A percentile compares a stretch with the other conserved stretches of the same genome.
phyloP scores from a whole-genome alignment of 2,113 vertebrate genomes.

The Anoplopoma fimbria region DNA sequence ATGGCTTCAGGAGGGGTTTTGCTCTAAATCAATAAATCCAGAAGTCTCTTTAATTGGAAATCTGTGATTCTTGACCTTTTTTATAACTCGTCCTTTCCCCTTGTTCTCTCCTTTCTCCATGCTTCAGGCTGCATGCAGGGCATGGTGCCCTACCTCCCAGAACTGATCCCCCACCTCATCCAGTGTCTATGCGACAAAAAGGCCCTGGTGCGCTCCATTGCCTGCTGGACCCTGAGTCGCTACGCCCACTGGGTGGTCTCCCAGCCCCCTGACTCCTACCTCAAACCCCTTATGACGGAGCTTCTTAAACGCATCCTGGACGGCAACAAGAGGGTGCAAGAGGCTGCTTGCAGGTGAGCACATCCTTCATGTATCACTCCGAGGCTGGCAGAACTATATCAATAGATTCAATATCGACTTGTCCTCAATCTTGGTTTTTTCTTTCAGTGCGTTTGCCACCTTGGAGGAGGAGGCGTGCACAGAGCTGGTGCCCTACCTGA shows the following conservation, averaged over 20 bases:
- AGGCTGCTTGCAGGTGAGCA: constrained; percentile 94
- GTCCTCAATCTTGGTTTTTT: constrained; percentile 3
- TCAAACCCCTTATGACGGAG: constrained; percentile 96
- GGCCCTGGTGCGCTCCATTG: constrained; percentile 93
- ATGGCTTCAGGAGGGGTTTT: neutral
- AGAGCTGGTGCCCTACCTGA: constrained; percentile 95
- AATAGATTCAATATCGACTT: neutral
- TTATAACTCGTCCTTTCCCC: neutral
- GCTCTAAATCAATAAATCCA: neutral
- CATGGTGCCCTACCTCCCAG: constrained; percentile 95
- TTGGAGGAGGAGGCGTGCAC: constrained; percentile 97
- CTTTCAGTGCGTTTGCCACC: constrained; percentile 91
- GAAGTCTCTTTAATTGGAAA: neutral
- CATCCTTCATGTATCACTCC: neutral
- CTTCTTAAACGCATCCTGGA: constrained; percentile 95
- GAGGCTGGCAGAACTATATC: neutral
- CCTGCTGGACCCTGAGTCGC: constrained; percentile 96
- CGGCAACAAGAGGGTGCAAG: constrained; percentile 95
- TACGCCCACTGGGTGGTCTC: constrained; percentile 98
- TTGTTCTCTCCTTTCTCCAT: neutral
- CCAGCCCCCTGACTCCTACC: constrained; percentile 93
- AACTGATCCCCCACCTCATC: constrained; percentile 95
- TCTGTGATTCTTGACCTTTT: neutral
- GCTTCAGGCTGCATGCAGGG: constrained; percentile 95
- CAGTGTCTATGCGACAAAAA: constrained; percentile 93